Evolutionary conservation across 2,888 invertebrate species (phyloP), one percentile per base, ranked within the genome.

Genomic region (Dicycla oo): DNA sequence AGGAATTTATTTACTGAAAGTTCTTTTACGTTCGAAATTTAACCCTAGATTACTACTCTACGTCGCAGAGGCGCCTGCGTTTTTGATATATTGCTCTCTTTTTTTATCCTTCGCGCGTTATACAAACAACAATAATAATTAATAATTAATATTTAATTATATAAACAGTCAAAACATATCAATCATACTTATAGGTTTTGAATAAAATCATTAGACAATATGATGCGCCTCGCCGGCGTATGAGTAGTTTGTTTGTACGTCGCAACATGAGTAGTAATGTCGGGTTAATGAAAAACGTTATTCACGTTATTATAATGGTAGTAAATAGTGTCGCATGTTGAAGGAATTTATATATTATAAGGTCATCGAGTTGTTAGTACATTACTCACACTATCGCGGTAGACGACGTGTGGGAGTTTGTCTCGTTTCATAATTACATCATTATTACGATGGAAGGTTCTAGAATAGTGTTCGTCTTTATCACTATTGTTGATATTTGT

Each of bases 291-390:
- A 67, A 63, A 53, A 51, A 57, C 18, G 3, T n/a, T 34, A 13
- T 40, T 61, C n/a, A 49, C 23, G 15, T 49, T 45, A 62, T 67
- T 57, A 34, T 34, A 5, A 56, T 63, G 73, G 63, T 53, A 56
- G 68, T 71, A 64, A 74, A 75, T 75, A 62, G 70, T 86, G 85
- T 86, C 69, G 18, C 86, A 86, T 78, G 18, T 54, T 53, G n/a
- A 57, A 79, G 66, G 69, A 63, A 80, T 83, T 76, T 63, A 54
- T 64, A 73, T 38, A 38, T 0, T 6, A 5, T 5, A 75, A 78
- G 75, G 81, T 79, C 69, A 69, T 69, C 47, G 62, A 75, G 61
- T 75, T 58, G 6, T 34, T 30, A 2, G 30, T 30, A 30, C 49
- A 75, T 82, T 80, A 86, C 75, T 80, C 79, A 82, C 67, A 77